Percentiles rank a stretch among this genome's conserved stretches.
Evolutionary conservation across 2,888 invertebrate species (phyloP).

Genomic region (Dasysyrphus albostriatus): DNA sequence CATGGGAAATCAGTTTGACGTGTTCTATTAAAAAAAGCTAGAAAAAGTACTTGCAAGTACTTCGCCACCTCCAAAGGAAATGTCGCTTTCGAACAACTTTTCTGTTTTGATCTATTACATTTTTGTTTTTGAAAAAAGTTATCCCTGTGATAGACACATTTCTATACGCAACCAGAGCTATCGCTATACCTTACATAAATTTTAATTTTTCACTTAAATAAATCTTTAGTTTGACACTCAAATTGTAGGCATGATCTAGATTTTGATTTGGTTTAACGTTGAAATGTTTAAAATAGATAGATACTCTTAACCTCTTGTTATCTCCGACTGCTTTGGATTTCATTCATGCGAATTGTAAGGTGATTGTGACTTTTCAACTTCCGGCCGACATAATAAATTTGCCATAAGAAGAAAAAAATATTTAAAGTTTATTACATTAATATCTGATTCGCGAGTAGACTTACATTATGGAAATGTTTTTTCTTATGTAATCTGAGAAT

Average conservation of each 20-base stretch:
- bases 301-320: constrained; percentile 42
- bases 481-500: too few species aligned
- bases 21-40: too few species aligned
- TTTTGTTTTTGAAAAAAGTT: background rate
- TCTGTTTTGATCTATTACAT: background rate
- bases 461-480: too few species aligned
- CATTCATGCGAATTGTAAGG: background rate
- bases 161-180: background rate
- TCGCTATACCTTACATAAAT: constrained; percentile 2
- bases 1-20: too few species aligned
- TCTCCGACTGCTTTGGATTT: constrained; percentile 18
- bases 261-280: constrained; percentile 8
- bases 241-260: constrained; percentile 65
- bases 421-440: background rate
- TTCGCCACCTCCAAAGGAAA: too few species aligned
- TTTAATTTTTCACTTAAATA: constrained; percentile 56
- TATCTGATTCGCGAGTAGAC: background rate
- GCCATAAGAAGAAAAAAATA: background rate
- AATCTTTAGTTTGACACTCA: constrained; percentile 63
- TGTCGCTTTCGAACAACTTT: too few species aligned
- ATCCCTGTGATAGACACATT: background rate
- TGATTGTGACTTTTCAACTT: background rate
- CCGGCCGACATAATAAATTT: constrained; percentile 7
- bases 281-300: constrained; percentile 4
- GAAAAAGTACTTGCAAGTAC: too few species aligned